A percentile compares a stretch with the other conserved stretches of the same genome.
Evolutionary conservation across 2,888 invertebrate genomes (phyloP).

Genomic region (Deilephila porcellus): DNA sequence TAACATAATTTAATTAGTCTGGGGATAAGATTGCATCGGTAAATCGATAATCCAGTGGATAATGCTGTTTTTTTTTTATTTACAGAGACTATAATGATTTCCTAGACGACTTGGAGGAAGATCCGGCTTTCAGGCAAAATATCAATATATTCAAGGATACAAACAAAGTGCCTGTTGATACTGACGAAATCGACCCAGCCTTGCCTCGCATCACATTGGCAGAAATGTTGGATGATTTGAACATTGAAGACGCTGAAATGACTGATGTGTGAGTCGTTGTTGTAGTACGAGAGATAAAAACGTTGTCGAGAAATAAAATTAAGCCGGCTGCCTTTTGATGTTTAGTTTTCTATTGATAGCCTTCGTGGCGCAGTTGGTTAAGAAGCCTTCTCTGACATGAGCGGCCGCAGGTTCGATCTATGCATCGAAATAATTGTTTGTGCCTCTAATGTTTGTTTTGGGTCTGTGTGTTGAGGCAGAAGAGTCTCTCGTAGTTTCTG

Average conservation of each 20-base stretch:
- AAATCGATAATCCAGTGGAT: not conserved
- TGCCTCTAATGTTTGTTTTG: not conserved
- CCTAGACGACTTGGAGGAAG: constrained; percentile 98
- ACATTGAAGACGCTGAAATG: constrained; percentile 92
- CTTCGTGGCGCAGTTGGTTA: too few relatives aligned
- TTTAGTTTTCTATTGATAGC: too few relatives aligned
- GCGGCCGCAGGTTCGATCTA: too few relatives aligned
- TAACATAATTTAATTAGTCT: too few relatives aligned
- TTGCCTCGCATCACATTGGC: constrained; percentile 92
- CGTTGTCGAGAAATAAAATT: too few relatives aligned
- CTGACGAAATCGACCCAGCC: constrained; percentile 86
- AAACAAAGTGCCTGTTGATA: constrained; percentile 80
- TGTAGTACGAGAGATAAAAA: not conserved
- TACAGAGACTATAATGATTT: constrained; percentile 97
- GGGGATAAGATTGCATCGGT: not conserved
- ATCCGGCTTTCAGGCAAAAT: constrained; percentile 93
- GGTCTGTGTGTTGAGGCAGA: not conserved
- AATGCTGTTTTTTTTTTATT: constrained; percentile 34
- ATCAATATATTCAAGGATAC: constrained; percentile 95
- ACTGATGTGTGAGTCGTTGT: constrained; percentile 69
- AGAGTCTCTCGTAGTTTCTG: not conserved
- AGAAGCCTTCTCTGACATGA: too few relatives aligned
- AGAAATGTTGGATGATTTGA: constrained; percentile 97
- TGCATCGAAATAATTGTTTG: not conserved
- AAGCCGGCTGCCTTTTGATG: too few relatives aligned